These are phyloP conservation scores for Xestia c-nigrum DNA, from an alignment of 2,888 invertebrate genomes.

Conservation along the genomic window DNA sequence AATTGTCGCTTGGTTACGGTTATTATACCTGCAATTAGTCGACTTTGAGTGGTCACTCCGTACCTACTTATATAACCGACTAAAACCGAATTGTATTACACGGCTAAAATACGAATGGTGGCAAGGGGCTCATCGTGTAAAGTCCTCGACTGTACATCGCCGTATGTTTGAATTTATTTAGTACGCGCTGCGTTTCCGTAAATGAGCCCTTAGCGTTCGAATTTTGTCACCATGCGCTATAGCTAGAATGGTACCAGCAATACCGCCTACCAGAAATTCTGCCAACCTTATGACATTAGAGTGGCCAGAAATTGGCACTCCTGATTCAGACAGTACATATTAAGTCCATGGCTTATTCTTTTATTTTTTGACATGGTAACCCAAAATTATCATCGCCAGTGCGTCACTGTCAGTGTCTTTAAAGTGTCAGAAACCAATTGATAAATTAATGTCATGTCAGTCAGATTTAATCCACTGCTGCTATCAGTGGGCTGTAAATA, in stretches of 20 bases:
- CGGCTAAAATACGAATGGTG: too few relatives aligned
- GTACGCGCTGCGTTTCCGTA: not conserved
- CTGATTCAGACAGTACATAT: not conserved
- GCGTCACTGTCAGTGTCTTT: conserved; percentile 8
- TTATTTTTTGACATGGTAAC: not conserved
- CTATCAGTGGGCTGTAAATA: conserved; percentile 24
- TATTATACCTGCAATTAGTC: too few relatives aligned
- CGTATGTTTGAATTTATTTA: not conserved
- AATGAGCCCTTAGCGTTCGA: not conserved
- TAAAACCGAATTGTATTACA: too few relatives aligned
- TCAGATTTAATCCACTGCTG: conserved; percentile 18
- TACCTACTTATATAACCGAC: too few relatives aligned
- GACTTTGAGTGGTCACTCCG: too few relatives aligned
- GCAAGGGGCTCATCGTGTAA: too few relatives aligned
- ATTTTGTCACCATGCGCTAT: not conserved
- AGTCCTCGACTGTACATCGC: not conserved
- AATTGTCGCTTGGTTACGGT: too few relatives aligned
- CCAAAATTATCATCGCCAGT: not conserved
- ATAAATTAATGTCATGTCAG: not conserved
- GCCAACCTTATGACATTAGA: not conserved
- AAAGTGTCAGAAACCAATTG: conserved; percentile 12
- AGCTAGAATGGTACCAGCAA: not conserved
- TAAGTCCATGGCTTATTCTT: not conserved
- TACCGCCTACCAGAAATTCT: not conserved
- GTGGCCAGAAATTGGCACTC: not conserved